Evolutionary conservation across 1,140 invertebrate genomes (phyloP).

Genomic region (Panonychus citri): DNA sequence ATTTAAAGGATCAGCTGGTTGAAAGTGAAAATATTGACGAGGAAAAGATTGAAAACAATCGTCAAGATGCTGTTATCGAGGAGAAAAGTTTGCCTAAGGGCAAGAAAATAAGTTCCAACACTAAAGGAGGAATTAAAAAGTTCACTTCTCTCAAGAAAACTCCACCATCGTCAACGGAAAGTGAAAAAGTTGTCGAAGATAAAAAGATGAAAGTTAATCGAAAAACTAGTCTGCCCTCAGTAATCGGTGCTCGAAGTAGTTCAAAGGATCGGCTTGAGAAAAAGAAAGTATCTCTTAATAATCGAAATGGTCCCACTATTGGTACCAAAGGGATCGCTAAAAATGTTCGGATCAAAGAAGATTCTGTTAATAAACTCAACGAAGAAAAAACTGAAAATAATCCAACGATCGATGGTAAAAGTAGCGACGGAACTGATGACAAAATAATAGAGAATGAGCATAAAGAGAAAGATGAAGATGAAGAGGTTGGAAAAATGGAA

Average conservation of each 20-base stretch:
- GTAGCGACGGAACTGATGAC: neutral
- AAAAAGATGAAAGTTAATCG: too few relatives aligned
- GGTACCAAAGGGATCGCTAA: neutral
- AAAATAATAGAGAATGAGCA: constrained; percentile 2
- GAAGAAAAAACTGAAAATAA: neutral
- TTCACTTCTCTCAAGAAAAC: too few relatives aligned
- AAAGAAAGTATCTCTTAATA: neutral
- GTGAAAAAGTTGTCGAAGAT: too few relatives aligned
- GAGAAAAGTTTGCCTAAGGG: too few relatives aligned
- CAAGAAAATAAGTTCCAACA: too few relatives aligned
- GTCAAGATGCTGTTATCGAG: too few relatives aligned
- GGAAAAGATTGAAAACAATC: too few relatives aligned
- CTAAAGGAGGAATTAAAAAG: too few relatives aligned
- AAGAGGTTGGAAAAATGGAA: neutral
- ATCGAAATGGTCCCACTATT: neutral
- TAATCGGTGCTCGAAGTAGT: too few relatives aligned
- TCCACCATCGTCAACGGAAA: too few relatives aligned
- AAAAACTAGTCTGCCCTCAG: too few relatives aligned
- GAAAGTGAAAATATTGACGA: too few relatives aligned
- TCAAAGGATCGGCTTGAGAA: neutral
- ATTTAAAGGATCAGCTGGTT: neutral
- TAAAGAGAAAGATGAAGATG: neutral
- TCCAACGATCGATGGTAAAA: neutral
- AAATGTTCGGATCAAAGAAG: neutral
- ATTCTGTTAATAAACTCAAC: neutral